Evolutionary conservation across 2,888 invertebrate species (phyloP), one percentile per base, ranked within the genome.

Genomic region (Netelia fuscicornis): DNA sequence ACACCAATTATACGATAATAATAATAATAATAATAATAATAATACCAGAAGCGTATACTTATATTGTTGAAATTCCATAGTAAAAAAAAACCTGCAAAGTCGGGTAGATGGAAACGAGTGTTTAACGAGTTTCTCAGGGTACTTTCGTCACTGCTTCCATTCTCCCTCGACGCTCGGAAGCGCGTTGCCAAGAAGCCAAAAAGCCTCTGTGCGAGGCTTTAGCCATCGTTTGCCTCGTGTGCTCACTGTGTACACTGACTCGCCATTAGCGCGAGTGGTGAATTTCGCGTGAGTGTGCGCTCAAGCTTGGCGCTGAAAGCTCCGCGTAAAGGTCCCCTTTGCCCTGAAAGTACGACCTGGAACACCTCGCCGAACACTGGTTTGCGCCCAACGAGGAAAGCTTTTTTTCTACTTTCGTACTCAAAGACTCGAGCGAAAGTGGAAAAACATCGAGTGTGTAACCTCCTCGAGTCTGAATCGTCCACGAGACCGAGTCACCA

Each of bases 91-190:
- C 37, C 60, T 52, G 67, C 30, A 52, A 68, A 81, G 67, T 48
- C 56, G n/a, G 65, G n/a, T 65, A 17, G 17, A 74, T 68, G 72
- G 60, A 82, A 71, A 82, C 70, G 71, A 76, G 81, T 42, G 56
- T 81, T 81, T 74, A 81, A 81, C 70, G 81, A 76, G 70, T 82
- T 82, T 82, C 81, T 76, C 71, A 6, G 72, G 65, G 58, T 30
- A 77, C 77, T 82, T 82, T 77, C 77, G 77, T 65, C 77, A 65
- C 58, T 52, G 37, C 23, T 68, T 74, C 44, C 74, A 48, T 71
- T 76, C 58, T 71, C 3, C 23, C 30, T 25, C 48, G 65, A 58
- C 37, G 44, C 65, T 65, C 20, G 17, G 58, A 58, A 37, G 37
- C 37, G 20, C 58, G 10, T 58, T 20, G 17, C 58, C 58, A 58